Evolutionary conservation across 37 sponge, comb jelly and placozoan genomes (phyloP).

Genomic region (Beroe ovata): DNA sequence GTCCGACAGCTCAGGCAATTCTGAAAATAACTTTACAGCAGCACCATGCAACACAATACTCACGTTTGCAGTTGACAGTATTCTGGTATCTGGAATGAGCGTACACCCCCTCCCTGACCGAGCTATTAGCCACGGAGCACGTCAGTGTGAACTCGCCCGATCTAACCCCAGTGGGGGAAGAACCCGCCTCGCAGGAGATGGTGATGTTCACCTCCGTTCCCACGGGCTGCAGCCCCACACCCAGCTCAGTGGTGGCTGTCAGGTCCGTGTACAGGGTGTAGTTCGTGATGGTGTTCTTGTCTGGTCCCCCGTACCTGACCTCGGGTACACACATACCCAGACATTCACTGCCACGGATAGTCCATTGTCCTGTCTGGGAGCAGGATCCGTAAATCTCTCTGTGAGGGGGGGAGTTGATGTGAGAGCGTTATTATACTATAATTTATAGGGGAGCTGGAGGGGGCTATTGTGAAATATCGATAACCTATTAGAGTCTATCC

Average conservation of each 20-base stretch:
- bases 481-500: too few relatives aligned
- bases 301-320: background rate
- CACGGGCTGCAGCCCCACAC: background rate
- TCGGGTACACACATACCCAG: slow-evolving; percentile 45
- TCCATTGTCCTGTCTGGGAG: slow-evolving; percentile 28
- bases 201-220: slow-evolving; percentile 39
- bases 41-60: too few relatives aligned
- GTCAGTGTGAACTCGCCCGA: slow-evolving; percentile 43
- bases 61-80: slow-evolving; percentile 49
- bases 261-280: slow-evolving; percentile 3
- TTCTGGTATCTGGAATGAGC: slow-evolving; percentile 4
- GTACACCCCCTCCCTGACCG: background rate
- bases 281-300: background rate
- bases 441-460: too few relatives aligned
- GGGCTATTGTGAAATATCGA: too few relatives aligned
- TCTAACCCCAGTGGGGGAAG: slow-evolving; percentile 17
- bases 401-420: background rate
- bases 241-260: slow-evolving; percentile 25
- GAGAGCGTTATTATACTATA: too few relatives aligned
- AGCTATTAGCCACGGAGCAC: background rate
- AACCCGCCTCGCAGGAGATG: slow-evolving; percentile 37
- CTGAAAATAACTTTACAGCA: too few relatives aligned
- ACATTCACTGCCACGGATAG: background rate
- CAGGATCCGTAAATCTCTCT: slow-evolving; percentile 21
- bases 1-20: too few relatives aligned